phyloP scores from a whole-genome alignment of 2,113 vertebrate genomes.

The Phrynosoma platyrhinos region DNA sequence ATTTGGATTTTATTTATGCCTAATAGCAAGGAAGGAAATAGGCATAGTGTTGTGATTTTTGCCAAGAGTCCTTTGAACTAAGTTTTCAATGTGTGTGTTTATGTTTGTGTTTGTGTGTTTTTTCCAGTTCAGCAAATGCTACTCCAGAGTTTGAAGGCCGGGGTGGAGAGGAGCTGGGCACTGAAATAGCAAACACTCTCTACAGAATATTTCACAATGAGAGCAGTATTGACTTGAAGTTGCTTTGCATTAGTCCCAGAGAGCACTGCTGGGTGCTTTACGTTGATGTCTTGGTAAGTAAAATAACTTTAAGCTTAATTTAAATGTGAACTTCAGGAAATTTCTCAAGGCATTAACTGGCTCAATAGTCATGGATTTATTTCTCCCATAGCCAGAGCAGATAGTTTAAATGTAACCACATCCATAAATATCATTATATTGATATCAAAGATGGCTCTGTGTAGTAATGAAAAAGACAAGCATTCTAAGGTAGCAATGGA shows the following conservation, averaged over 20 bases:
- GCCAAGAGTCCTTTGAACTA: background rate
- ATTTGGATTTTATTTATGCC: slow-evolving; percentile 4
- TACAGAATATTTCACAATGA: slow-evolving; percentile 92
- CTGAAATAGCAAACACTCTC: slow-evolving; percentile 89
- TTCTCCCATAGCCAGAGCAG: background rate
- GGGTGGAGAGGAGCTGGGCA: slow-evolving; percentile 94
- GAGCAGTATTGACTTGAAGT: slow-evolving; percentile 83
- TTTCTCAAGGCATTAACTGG: background rate
- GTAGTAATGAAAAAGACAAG: too few species aligned
- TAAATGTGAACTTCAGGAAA: background rate
- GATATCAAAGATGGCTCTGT: too few species aligned
- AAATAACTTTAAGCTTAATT: slow-evolving; percentile 6
- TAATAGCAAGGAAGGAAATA: background rate
- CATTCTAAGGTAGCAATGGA: too few species aligned
- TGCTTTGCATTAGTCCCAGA: slow-evolving; percentile 87
- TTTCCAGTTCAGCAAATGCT: slow-evolving; percentile 92
- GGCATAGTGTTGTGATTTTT: slow-evolving; percentile 9
- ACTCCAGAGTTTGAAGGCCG: slow-evolving; percentile 97
- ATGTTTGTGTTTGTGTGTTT: background rate
- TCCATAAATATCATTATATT: background rate
- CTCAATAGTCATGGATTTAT: background rate
- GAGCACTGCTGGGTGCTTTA: slow-evolving; percentile 98
- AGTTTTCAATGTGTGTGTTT: slow-evolving; percentile 14
- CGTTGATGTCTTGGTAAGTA: slow-evolving; percentile 94
- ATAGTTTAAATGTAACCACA: background rate